These are phyloP conservation scores for Forbesichthys papilliferus DNA, from an alignment of 2,113 vertebrate genomes.

Conservation along the genomic window DNA sequence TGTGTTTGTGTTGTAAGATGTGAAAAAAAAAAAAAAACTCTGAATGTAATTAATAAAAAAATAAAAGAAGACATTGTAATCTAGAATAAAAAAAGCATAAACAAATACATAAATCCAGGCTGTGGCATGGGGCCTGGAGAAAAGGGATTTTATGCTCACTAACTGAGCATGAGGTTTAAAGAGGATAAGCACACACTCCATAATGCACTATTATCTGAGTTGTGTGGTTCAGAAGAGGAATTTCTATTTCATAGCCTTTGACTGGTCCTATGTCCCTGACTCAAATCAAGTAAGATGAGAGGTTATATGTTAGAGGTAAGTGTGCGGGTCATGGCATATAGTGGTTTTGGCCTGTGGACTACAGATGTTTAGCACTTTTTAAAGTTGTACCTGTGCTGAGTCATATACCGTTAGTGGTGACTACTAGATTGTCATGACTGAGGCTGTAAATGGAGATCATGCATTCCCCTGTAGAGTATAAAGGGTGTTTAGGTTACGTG, in stretches of 20 bases:
- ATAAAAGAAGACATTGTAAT: not conserved
- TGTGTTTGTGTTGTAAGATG: no score
- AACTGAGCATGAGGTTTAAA: constrained; percentile 28
- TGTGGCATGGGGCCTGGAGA: not conserved
- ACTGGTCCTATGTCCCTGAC: constrained; percentile 40
- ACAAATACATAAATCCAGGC: no score
- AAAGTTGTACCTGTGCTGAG: constrained; percentile 31
- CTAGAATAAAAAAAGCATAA: not conserved
- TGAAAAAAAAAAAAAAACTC: no score
- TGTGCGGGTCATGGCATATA: constrained; percentile 19
- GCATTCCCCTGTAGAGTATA: constrained; percentile 11
- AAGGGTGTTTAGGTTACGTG: constrained; percentile 6
- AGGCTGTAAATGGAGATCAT: constrained; percentile 19
- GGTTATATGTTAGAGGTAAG: constrained; percentile 36
- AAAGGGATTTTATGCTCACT: not conserved
- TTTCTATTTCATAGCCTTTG: constrained; percentile 60
- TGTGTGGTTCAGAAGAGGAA: constrained; percentile 60
- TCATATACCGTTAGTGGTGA: not conserved
- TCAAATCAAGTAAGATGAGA: constrained; percentile 51
- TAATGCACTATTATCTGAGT: constrained; percentile 55
- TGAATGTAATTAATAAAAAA: no score
- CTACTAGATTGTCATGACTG: constrained; percentile 28
- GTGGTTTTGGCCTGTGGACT: not conserved
- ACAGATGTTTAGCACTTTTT: constrained; percentile 27
- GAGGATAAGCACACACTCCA: constrained; percentile 59